Conservation (phyloP, 2,888 invertebrate genomes). For the Elmis aenea region DNA sequence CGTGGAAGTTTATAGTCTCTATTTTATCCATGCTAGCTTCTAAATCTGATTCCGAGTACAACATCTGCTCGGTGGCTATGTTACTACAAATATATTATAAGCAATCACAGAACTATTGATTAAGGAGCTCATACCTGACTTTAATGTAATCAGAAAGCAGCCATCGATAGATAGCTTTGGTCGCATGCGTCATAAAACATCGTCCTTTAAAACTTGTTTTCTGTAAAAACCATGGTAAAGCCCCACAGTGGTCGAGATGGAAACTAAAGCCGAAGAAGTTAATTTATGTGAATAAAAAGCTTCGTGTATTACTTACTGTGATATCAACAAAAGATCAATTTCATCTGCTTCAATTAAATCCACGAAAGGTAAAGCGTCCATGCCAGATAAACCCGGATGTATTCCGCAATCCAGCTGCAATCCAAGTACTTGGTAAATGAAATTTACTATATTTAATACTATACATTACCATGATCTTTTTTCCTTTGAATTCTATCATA, state of each 20-base stretch:
- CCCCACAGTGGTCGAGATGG: constrained; percentile 97
- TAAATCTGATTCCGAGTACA: constrained; percentile 95
- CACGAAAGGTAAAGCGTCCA: constrained; percentile 96
- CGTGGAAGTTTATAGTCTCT: constrained; percentile 96
- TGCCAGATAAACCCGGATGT: constrained; percentile 94
- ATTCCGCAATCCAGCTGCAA: constrained; percentile 92
- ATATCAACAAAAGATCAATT: constrained; percentile 89
- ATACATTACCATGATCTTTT: constrained; percentile 92
- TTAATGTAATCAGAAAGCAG: constrained; percentile 97
- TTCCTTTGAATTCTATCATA: constrained; percentile 97
- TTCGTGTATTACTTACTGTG: constrained; percentile 64
- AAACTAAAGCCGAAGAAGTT: constrained; percentile 63
- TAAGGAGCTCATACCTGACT: constrained; percentile 61
- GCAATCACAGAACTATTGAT: background rate
- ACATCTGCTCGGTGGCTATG: constrained; percentile 93
- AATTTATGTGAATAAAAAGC: constrained; percentile 2
- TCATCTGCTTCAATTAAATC: constrained; percentile 97
- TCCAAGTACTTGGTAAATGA: constrained; percentile 8
- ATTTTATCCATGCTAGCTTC: constrained; percentile 99
- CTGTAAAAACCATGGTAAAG: constrained; percentile 94
- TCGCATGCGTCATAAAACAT: constrained; percentile 99
- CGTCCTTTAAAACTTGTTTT: constrained; percentile 97
- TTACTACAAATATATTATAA: constrained; percentile 61
- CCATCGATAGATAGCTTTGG: constrained; percentile 99
- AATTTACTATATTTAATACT: constrained; percentile 10